phyloP scores from a whole-genome alignment of 2,888 invertebrate genomes.

The Onthophagus sagittarius region DNA sequence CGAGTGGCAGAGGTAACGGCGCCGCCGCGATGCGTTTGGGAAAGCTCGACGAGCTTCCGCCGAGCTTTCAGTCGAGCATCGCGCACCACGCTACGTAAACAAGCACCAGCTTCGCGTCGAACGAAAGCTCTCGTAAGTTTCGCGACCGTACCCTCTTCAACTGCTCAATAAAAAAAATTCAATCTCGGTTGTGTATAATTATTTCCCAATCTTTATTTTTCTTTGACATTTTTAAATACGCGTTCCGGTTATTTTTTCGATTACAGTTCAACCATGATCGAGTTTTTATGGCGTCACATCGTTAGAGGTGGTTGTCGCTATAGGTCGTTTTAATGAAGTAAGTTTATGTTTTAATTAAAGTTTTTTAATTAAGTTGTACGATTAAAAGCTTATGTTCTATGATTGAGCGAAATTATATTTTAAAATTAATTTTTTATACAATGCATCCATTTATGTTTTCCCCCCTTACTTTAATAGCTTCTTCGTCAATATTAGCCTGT shows the following conservation, averaged over 20 bases:
- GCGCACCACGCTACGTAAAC: conserved; percentile 17
- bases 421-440: neutral
- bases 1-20: conserved; percentile 40
- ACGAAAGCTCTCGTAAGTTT: neutral
- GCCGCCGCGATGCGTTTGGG: conserved; percentile 38
- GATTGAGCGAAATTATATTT: neutral
- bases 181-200: neutral
- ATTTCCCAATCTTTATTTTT: neutral
- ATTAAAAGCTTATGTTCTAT: neutral
- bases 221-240: neutral
- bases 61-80: conserved; percentile 33
- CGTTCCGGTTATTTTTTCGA: neutral
- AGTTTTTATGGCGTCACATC: neutral
- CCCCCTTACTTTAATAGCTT: neutral
- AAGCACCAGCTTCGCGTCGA: neutral
- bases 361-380: neutral
- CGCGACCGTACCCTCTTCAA: neutral
- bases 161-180: neutral
- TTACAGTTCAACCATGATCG: neutral
- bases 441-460: too few species aligned
- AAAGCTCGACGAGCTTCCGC: conserved; percentile 32
- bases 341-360: neutral
- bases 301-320: neutral
- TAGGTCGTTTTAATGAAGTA: neutral
- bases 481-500: neutral